Evolutionary conservation across 2,113 vertebrate genomes (phyloP).

Genomic region (Carlito syrichta): DNA sequence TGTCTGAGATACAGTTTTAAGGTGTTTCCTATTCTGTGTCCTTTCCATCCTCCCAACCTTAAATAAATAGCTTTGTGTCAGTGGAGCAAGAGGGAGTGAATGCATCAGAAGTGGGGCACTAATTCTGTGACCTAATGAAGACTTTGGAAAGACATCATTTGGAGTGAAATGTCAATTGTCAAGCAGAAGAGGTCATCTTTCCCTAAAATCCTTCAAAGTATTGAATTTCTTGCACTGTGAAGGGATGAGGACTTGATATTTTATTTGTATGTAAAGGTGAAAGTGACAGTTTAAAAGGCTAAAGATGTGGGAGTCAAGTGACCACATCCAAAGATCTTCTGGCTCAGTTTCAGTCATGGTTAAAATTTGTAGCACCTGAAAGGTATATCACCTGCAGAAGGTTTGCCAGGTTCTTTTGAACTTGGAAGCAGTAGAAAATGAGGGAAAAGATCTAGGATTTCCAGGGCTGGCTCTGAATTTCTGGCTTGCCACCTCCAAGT

Average conservation of each 20-base stretch:
- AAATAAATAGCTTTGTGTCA: neutral
- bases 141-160: neutral
- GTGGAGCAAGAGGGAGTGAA: neutral
- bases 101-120: neutral
- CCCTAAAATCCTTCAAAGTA: neutral
- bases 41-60: neutral
- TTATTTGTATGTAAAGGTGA: neutral
- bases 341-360: neutral
- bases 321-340: neutral
- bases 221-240: neutral
- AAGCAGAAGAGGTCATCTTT: neutral
- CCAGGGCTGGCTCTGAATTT: neutral
- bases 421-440: neutral
- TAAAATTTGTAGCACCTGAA: neutral
- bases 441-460: neutral
- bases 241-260: neutral
- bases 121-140: neutral
- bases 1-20: neutral
- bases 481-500: neutral
- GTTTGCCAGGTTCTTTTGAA: neutral
- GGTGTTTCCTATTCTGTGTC: neutral
- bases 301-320: neutral
- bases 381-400: neutral
- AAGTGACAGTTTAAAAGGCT: neutral
- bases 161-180: neutral